These are phyloP conservation scores for Acrobasis repandana DNA, from an alignment of 2,888 invertebrate species.

Conservation along the genomic window DNA sequence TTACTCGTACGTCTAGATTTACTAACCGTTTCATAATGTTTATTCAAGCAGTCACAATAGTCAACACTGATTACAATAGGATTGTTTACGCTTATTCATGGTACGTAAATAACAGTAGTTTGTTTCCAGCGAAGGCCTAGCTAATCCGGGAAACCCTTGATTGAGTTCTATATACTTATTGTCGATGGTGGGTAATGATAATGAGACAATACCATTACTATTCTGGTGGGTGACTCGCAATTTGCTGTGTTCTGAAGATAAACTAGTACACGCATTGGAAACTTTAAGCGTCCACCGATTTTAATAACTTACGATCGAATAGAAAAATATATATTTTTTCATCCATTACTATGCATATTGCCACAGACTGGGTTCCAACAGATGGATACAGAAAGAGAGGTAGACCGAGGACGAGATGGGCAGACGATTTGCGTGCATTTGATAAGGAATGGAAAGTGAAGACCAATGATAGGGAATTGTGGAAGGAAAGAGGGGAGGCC, in stretches of 20 bases:
- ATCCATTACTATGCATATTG: too few species aligned
- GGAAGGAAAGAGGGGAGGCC: too few species aligned
- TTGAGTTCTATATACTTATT: not conserved
- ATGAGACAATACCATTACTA: conserved; percentile 11
- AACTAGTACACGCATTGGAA: too few species aligned
- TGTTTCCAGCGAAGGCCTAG: conserved; percentile 8
- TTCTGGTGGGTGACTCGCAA: not conserved
- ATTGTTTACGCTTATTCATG: conserved; percentile 5
- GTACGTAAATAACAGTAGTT: not conserved
- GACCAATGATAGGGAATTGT: too few species aligned
- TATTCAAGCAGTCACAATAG: conserved; percentile 5
- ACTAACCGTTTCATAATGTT: conserved; percentile 10
- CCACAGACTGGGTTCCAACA: too few species aligned
- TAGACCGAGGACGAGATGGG: too few species aligned
- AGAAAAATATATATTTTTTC: too few species aligned
- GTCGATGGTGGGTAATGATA: not conserved
- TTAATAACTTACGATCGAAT: too few species aligned
- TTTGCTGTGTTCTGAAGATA: not conserved
- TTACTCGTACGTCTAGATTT: not conserved
- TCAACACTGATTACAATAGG: conserved; percentile 9
- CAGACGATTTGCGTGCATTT: too few species aligned
- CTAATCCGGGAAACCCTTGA: conserved; percentile 2
- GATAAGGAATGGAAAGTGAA: too few species aligned
- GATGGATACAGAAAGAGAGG: too few species aligned
- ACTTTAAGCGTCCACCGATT: too few species aligned